Base-by-base conservation (phyloP, 2,113 vertebrate species). In the Trichomycterus rosablanca region DNA sequence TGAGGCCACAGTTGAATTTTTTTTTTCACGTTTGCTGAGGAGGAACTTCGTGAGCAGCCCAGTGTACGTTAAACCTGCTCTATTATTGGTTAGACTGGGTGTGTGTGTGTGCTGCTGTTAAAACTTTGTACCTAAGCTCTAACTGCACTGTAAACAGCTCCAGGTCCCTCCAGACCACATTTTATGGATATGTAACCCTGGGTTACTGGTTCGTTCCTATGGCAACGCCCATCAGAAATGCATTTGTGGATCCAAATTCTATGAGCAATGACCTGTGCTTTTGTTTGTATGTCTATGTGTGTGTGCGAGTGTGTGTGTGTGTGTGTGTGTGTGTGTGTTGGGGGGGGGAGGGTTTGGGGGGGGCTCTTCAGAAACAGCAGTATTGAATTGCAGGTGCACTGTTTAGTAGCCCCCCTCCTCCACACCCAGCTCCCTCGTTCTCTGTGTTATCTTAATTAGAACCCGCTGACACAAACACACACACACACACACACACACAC, bases 371-470 rank as follows among this genome's bases (percentile, higher is more conserved):
- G 39, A 56, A 63, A 62, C 43, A 28, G 51, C 34, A 63, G 32
- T 58, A 43, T 64, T 64, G 54, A 55, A 63, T 54, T 68, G 71
- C 71, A 73, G 71, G 61, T 68, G 66, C 59, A 62, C 43, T 49
- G 66, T 66, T 58, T 40, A 61, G 42, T 23, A 48, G 40, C 19
- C 15, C 26, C 50, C 59, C 55, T n/a, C 34, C 35, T 59, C n/a
- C n/a, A n/a, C n/a, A 44, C 46, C 35, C 55, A 32, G 46, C 50
- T 39, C 66, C 43, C 50, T 30, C 45, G 18, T 68, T 68, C 46
- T 30, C 43, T 52, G 53, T 53, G 54, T 68, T 61, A 61, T 73
- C 66, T 63, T 73, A 66, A 61, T 73, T 73, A 68, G 49, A 64
- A 64, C 62, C 51, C 40, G 30, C 62, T 44, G 50, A 46, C 51